Evolutionary conservation across 2,797 vertebrate species (phyloP).

Genomic region (Darevskia mixta): DNA sequence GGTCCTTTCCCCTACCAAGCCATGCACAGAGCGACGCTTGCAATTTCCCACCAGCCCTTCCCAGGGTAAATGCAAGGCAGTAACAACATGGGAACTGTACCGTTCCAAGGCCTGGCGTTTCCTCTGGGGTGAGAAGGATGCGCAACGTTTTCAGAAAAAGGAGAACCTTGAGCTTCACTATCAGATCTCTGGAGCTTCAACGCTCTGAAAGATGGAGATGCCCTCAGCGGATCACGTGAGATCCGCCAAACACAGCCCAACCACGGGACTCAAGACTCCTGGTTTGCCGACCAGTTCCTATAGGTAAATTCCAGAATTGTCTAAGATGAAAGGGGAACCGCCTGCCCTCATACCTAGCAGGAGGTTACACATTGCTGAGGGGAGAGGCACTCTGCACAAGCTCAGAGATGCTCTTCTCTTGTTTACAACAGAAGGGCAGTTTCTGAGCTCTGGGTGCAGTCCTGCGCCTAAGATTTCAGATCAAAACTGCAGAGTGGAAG

Average conservation of each 20-base stretch:
- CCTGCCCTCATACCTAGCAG: too few relatives aligned
- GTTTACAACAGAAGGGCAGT: neutral
- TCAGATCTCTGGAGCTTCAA: neutral
- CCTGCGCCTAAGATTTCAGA: too few relatives aligned
- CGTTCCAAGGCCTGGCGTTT: neutral
- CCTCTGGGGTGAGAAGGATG: neutral
- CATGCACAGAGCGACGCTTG: neutral
- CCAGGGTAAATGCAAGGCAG: neutral
- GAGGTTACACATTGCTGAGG: neutral
- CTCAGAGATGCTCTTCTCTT: neutral
- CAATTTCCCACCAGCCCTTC: too few relatives aligned
- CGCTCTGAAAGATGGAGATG: neutral
- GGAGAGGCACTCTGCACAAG: neutral
- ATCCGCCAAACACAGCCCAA: neutral
- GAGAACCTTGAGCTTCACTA: neutral
- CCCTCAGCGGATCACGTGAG: neutral
- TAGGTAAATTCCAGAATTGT: neutral
- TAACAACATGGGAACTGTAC: neutral
- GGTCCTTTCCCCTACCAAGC: neutral
- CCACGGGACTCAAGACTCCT: neutral
- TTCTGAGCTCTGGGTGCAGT: too few relatives aligned
- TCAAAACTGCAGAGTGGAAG: too few relatives aligned
- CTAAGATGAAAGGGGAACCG: neutral
- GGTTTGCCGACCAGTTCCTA: neutral
- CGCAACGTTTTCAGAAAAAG: conserved; percentile 1